phyloP scores from a whole-genome alignment of 2,797 vertebrate genomes.

The Carcharodon carcharias region DNA sequence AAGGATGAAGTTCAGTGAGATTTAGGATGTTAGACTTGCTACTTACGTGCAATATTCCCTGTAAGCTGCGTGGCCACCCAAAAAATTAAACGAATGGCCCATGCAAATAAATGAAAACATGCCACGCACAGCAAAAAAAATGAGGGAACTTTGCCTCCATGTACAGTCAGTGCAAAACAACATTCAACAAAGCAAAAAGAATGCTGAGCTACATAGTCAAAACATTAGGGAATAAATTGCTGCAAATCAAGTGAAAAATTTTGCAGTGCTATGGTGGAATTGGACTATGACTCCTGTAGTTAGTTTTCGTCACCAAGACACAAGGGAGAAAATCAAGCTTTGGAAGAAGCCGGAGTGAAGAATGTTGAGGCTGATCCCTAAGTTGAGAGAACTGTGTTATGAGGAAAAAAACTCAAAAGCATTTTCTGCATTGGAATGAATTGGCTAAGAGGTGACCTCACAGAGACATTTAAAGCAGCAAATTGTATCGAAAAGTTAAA shows the following conservation, averaged over 20 bases:
- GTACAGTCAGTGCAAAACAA: not conserved
- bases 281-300: not conserved
- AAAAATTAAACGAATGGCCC: too few species aligned
- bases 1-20: not conserved
- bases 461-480: too few species aligned
- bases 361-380: not conserved
- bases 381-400: not conserved
- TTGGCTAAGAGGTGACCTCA: not conserved
- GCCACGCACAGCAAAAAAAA: too few species aligned
- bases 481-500: not conserved
- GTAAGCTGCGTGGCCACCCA: too few species aligned
- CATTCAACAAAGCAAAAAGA: not conserved
- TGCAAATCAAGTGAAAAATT: not conserved
- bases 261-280: not conserved
- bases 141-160: too few species aligned
- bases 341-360: not conserved
- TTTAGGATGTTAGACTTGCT: not conserved
- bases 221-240: not conserved
- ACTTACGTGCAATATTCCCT: not conserved
- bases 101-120: too few species aligned
- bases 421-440: not conserved
- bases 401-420: not conserved
- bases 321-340: not conserved
- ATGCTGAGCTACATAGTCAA: not conserved
- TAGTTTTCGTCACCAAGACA: not conserved